Base-by-base conservation (phyloP, 2,888 invertebrate genomes). In the Rhagonycha fulva region DNA sequence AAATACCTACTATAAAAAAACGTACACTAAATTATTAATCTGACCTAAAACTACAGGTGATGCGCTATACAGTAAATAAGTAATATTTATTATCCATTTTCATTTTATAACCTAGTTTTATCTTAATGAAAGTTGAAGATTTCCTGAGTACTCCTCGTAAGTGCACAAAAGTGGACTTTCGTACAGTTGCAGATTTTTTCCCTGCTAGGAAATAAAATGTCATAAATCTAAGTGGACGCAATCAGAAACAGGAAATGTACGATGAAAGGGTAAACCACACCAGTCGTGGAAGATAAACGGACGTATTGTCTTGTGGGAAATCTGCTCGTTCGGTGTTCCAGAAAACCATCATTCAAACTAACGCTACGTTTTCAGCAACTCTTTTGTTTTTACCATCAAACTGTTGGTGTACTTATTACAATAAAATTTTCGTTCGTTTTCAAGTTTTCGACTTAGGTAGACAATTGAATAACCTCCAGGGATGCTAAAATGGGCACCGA, bases 221-320 rank as follows among this genome's bases (percentile, higher is more conserved):
- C 75, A 83, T 82, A 83, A 82, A 82, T 82, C 82, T 79, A 80
- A 79, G 81, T 80, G 82, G 82, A 82, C 81, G 79, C 81, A 82
- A 83, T 82, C 83, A 81, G 80, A 80, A 80, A 79, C 82, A 79
- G 82, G 82, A 81, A 81, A 81, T 71, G 72, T 72, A 74, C 77
- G 78, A 80, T 79, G 81, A 82, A 82, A 80, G 81, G 80, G 79
- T 79, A 78, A 81, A 79, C 81, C 81, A 76, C 79, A 30, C 12
- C 23, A 14, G 76, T 62, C 66, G 62, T 19, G 47, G 61, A 80
- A 81, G 80, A 82, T 78, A 78, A 80, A 80, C 79, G 73, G 79
- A 78, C 69, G 70, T 77, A 79, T 79, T 79, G 82, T 81, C 82
- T 82, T 81, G 79, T 79, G 83, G 83, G 81, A 83, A 82, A 83